Base-by-base conservation (phyloP, 2,888 invertebrate genomes). In the Malachius bipustulatus region DNA sequence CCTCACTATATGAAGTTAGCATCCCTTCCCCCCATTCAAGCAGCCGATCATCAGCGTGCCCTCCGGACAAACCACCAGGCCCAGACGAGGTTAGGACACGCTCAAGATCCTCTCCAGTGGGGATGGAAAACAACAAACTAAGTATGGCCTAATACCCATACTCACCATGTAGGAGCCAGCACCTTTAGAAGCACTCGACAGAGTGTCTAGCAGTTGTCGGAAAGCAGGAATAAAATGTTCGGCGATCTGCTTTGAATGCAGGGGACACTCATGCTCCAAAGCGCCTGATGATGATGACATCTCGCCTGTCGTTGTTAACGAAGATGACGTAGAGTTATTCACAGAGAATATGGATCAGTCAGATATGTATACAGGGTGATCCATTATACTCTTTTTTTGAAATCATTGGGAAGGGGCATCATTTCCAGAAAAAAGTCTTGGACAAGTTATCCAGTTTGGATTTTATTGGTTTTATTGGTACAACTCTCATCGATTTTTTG, bases 201-300 rank as follows among this genome's bases (percentile, higher is more conserved):
- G 24, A 6, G 24, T 19, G 24, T 19, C 24, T n/a, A 8, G 24
- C 24, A 19, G 24, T 19, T 19, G 24, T n/a, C 24, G 24, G n/a
- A 19, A 19, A 19, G 24, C 24, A 19, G 24, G 24, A 19, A 19
- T 19, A n/a, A 6, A 19, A 19, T 19, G 24, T 19, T 19, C 24
- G 24, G 24, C 24, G 24, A 19, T 19, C 24, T 19, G 24, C 24
- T 19, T 19, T 19, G 24, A 19, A 19, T 19, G 24, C 6, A 19
- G n/a, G 24, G n/a, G 24, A n/a, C 24, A 19, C 24, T 19, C 6
- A 19, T 19, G 24, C 6, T 19, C 24, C 6, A 6, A 19, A 6
- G n/a, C 24, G 24, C 24, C 24, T 19, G 24, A 19, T 19, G 24
- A 19, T 19, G n/a, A 19, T 19, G 24, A 19, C 24, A 19, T 19